These are phyloP conservation scores for Dendrolimus pini DNA, from an alignment of 2,888 invertebrate genomes.

Conservation along the genomic window DNA sequence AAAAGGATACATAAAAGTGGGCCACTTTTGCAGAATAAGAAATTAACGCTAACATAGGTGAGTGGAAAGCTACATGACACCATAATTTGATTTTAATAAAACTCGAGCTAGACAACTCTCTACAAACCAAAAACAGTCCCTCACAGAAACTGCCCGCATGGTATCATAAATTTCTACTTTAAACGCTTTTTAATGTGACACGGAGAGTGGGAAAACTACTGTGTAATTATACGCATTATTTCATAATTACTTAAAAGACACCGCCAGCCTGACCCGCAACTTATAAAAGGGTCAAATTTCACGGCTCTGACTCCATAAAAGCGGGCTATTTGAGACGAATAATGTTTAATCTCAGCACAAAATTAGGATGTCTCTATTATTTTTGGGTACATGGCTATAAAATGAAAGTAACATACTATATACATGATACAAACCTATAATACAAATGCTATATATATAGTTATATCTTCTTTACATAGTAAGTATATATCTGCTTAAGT, in stretches of 20 bases:
- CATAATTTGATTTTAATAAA: too few relatives aligned
- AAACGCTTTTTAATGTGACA: not conserved
- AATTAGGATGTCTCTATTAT: not conserved
- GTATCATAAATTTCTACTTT: not conserved
- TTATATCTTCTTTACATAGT: too few relatives aligned
- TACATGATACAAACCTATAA: too few relatives aligned
- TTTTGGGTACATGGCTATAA: not conserved
- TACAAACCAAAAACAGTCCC: too few relatives aligned
- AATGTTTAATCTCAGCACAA: not conserved
- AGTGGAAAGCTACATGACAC: too few relatives aligned
- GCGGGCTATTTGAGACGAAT: not conserved
- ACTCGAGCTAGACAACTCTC: too few relatives aligned
- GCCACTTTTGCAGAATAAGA: too few relatives aligned
- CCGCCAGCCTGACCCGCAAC: conserved; percentile 6
- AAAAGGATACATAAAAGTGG: too few relatives aligned
- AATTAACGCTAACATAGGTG: too few relatives aligned
- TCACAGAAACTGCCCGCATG: not conserved
- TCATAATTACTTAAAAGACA: conserved; percentile 13
- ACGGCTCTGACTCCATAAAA: not conserved
- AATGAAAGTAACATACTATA: too few relatives aligned
- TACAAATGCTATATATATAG: too few relatives aligned
- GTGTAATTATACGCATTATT: conserved; percentile 10
- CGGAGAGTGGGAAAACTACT: not conserved
- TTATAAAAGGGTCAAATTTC: conserved; percentile 10
- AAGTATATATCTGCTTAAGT: too few relatives aligned